A percentile compares a stretch with the other conserved stretches of the same genome.
phyloP scores from a whole-genome alignment of 2,113 vertebrate species.

The Limanda limanda region DNA sequence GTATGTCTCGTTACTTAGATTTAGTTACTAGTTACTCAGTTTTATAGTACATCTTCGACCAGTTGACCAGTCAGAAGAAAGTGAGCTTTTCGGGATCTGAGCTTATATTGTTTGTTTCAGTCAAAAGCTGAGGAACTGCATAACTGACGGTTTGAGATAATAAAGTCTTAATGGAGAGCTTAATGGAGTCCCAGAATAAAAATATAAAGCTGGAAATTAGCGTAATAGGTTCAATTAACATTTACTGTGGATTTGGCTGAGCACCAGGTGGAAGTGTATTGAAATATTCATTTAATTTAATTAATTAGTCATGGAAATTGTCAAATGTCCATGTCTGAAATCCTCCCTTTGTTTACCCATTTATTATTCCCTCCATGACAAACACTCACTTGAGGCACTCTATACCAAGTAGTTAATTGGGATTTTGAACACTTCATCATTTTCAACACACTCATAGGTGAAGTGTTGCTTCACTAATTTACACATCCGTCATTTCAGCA shows the following conservation, averaged over 20 bases:
- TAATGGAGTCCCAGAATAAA: not conserved
- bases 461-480: not conserved
- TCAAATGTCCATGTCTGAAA: constrained; percentile 12
- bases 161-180: not conserved
- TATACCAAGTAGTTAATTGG: not conserved
- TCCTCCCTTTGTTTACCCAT: constrained; percentile 2
- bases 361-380: not conserved
- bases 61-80: not conserved
- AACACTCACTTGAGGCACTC: not conserved
- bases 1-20: not conserved
- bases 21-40: not conserved
- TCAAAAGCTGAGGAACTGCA: not conserved
- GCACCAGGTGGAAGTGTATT: constrained; percentile 18
- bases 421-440: not conserved
- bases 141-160: not conserved
- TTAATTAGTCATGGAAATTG: constrained; percentile 6
- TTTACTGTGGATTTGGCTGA: constrained; percentile 1
- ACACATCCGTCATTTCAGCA: not conserved
- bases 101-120: not conserved
- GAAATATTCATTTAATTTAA: constrained; percentile 7
- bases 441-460: constrained; percentile 4
- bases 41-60: no score
- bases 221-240: not conserved
- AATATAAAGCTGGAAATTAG: not conserved
- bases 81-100: not conserved